Evolutionary conservation across 2,888 invertebrate genomes (phyloP), one percentile per base, ranked within the genome.

Genomic region (Mesorhabditis belari): DNA sequence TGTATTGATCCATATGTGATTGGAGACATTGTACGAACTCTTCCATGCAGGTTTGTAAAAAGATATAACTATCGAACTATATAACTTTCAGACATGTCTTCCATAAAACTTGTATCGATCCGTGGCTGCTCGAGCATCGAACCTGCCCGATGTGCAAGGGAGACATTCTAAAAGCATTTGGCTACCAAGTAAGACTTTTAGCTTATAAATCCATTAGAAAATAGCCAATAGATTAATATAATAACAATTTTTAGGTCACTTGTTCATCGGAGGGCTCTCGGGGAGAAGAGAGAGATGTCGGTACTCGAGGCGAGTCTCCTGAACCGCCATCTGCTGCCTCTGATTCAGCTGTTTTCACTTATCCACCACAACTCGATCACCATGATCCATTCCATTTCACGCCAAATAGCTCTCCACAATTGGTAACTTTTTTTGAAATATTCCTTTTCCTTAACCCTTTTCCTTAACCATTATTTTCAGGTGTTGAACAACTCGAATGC

Each of bases 111-210:
- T 94, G 93, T 85, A 92, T 94, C 80, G 93, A 94, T 84, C 93
- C 92, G 21, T 94, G 93, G 93, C 85, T 94, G 64, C 84, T 94
- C 79, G 92, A 93, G 81, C 92, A 93, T 82, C 87, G 92, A 69
- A 92, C 92, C 29, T 94, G 93, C 83, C 93, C 93, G 9, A 92
- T 94, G 91, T 94, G 93, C 85, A 93, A 93, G 83, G 88, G 91
- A 87, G 93, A 94, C 83, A 93, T 94, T 75, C 86, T 94, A 66
- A 89, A 91, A 71, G 83, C 83, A n/a, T 84, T 83, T 73, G 85
- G 84, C 2, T 79, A 74, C 53, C 63, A 63, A 21, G 65, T 65
- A 49, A 52, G 54, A 56, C 27, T 26, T 64, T 67, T 21, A 72
- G 73, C 19, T 74, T 77, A 17, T 69, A 74, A 54, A 51, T 77